Evolutionary conservation across 2,888 invertebrate species (phyloP).

Genomic region (Cheilosia impressa): DNA sequence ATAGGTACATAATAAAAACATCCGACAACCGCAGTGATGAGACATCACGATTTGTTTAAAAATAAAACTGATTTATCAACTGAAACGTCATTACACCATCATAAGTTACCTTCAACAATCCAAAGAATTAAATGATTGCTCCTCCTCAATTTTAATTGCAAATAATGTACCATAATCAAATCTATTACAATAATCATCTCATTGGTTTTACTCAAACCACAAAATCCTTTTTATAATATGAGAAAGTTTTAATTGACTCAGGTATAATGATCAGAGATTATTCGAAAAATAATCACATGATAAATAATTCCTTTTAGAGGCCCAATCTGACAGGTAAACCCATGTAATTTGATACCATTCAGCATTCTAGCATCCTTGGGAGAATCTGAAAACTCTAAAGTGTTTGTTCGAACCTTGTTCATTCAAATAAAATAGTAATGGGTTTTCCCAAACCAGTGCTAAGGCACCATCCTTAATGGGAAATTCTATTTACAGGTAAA

Average conservation of each 20-base stretch:
- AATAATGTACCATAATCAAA: no score
- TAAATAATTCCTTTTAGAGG: no score
- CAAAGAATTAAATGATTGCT: background rate
- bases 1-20: background rate
- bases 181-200: background rate
- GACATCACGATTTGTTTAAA: constrained; percentile 32
- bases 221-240: no score
- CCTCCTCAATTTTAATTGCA: background rate
- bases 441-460: constrained; percentile 3
- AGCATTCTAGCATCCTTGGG: background rate
- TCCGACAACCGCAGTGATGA: background rate
- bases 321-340: no score
- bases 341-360: background rate
- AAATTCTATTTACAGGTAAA: constrained; percentile 22
- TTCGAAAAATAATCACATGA: no score
- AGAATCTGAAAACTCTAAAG: background rate
- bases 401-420: background rate
- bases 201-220: background rate
- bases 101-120: background rate
- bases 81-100: background rate
- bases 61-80: constrained; percentile 6
- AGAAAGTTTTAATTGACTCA: no score
- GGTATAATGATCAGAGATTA: no score
- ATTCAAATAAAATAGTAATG: background rate
- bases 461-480: background rate